These are phyloP conservation scores for Laothoe populi DNA, from an alignment of 2,888 invertebrate species.

Conservation along the genomic window DNA sequence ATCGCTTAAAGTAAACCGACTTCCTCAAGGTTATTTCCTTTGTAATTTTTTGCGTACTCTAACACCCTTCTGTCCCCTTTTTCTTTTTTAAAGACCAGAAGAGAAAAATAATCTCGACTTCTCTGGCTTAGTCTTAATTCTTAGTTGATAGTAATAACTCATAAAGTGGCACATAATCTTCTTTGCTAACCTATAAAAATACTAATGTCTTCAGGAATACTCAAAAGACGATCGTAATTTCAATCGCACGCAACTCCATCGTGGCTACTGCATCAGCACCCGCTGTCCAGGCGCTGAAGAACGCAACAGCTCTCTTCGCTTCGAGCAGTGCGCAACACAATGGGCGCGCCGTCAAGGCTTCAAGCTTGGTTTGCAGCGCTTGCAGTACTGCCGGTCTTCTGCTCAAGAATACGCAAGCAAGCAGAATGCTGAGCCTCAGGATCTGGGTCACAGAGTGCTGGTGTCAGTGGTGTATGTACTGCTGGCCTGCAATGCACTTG, in stretches of 20 bases:
- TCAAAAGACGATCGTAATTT: conserved; percentile 55
- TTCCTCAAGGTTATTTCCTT: no score
- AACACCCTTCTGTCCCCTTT: no score
- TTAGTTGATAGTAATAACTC: no score
- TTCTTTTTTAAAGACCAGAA: no score
- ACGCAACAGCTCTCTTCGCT: conserved; percentile 51
- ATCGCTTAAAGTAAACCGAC: no score
- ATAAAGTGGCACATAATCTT: no score
- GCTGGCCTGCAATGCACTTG: conserved; percentile 48
- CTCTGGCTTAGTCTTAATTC: no score
- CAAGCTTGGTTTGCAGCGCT: conserved; percentile 40
- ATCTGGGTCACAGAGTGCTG: conserved; percentile 46
- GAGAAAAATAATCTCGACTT: no score
- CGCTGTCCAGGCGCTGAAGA: conserved; percentile 52
- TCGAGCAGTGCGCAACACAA: conserved; percentile 56
- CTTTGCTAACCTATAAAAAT: neutral
- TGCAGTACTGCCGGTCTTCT: conserved; percentile 56
- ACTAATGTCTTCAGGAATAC: conserved; percentile 51
- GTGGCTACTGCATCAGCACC: conserved; percentile 67
- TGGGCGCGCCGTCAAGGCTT: conserved; percentile 49
- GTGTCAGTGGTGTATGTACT: conserved; percentile 43
- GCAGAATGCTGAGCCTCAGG: conserved; percentile 39
- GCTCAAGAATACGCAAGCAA: conserved; percentile 44
- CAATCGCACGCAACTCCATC: conserved; percentile 64
- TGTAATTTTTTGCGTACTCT: no score